Evolutionary conservation across 2,113 vertebrate genomes (phyloP).

Genomic region (Pardalotus punctatus): DNA sequence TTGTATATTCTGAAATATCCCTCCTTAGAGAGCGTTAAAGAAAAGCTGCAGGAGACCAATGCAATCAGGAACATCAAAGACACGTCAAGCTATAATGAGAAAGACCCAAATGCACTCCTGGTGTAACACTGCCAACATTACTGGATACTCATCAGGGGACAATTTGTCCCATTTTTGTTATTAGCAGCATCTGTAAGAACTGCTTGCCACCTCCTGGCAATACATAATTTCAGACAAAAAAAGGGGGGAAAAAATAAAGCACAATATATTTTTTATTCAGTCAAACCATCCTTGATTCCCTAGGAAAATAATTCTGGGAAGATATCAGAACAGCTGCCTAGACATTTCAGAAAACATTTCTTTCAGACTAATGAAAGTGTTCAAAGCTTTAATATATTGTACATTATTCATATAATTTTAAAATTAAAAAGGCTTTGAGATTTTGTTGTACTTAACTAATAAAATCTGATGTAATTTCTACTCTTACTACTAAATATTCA

Average conservation of each 20-base stretch:
- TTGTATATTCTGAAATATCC: slow-evolving; percentile 28
- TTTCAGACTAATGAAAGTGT: neutral
- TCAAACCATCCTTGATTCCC: neutral
- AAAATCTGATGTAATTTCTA: neutral
- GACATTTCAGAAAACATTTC: neutral
- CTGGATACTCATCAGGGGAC: slow-evolving; percentile 15
- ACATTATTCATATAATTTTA: neutral
- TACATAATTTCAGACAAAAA: slow-evolving; percentile 14
- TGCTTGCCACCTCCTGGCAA: slow-evolving; percentile 34
- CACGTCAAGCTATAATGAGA: slow-evolving; percentile 29
- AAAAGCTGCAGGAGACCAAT: slow-evolving; percentile 45
- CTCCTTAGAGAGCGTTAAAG: neutral
- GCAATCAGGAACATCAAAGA: slow-evolving; percentile 50
- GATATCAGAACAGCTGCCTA: neutral
- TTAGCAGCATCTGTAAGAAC: slow-evolving; percentile 39
- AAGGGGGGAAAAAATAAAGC: neutral
- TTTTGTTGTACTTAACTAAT: neutral
- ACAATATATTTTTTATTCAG: neutral
- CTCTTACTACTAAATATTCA: neutral
- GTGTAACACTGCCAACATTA: neutral
- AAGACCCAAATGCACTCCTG: neutral
- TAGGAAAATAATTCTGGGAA: neutral
- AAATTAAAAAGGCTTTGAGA: neutral
- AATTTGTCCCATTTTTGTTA: slow-evolving; percentile 36
- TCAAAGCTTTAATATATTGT: neutral